phyloP scores from a whole-genome alignment of 2,113 vertebrate species.

The Cynopterus brachyotis region DNA sequence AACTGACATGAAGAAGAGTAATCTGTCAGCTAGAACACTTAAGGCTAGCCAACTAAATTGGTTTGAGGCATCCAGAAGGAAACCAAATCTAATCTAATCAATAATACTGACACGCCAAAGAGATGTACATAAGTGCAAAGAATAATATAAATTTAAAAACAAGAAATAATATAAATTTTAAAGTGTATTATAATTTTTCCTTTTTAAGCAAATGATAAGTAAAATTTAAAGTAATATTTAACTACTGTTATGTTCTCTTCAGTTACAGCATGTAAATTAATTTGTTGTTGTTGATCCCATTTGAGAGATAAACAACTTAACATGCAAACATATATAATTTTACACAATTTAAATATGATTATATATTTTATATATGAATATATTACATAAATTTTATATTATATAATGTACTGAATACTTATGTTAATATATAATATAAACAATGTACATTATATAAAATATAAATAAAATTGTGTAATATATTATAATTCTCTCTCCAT shows the following conservation, averaged over 20 bases:
- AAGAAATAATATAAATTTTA: background rate
- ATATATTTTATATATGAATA: background rate
- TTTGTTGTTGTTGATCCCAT: background rate
- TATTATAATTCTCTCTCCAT: background rate
- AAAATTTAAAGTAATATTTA: constrained; percentile 55
- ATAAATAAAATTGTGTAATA: background rate
- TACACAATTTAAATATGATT: background rate
- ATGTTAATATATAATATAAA: background rate
- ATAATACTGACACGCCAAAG: background rate
- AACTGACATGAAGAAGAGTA: constrained; percentile 38
- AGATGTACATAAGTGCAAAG: background rate
- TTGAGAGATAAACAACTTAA: background rate
- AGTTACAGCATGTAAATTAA: background rate
- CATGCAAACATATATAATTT: background rate
- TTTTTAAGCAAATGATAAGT: background rate
- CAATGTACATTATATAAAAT: background rate
- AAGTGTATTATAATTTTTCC: background rate
- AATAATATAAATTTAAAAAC: background rate
- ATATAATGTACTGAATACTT: background rate
- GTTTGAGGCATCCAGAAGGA: constrained; percentile 38
- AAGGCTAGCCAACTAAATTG: constrained; percentile 42
- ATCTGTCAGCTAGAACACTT: constrained; percentile 60
- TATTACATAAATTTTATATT: background rate
- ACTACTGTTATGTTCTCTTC: constrained; percentile 5
- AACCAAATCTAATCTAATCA: constrained; percentile 52